A percentile compares a stretch with the other conserved stretches of the same genome.
Evolutionary conservation across 2,113 vertebrate species (phyloP).

Genomic region (Oceanodroma tethys): DNA sequence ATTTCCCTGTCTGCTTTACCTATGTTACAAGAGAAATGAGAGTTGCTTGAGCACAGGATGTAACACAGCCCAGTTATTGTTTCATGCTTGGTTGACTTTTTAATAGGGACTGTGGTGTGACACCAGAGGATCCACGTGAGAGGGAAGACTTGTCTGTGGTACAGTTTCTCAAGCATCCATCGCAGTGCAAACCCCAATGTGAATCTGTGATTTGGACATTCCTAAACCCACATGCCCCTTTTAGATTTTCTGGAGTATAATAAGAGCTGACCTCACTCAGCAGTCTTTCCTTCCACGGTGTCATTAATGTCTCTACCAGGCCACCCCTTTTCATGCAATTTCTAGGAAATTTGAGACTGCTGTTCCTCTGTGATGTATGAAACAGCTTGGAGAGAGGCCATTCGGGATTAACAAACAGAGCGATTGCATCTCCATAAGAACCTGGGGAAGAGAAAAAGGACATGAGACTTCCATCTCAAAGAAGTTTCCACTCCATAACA

Average conservation of each 20-base stretch:
- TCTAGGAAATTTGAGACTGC: neutral
- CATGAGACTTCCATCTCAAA: neutral
- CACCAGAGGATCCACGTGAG: neutral
- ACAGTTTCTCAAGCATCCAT: neutral
- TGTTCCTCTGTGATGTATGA: neutral
- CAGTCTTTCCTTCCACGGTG: fast-evolving
- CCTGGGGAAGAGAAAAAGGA: neutral
- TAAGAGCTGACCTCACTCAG: neutral
- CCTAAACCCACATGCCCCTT: neutral
- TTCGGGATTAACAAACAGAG: neutral
- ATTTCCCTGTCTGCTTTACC: neutral
- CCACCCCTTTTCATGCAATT: neutral
- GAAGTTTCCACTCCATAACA: neutral
- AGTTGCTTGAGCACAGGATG: neutral
- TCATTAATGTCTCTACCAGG: neutral
- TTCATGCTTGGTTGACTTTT: neutral
- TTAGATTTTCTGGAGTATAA: neutral
- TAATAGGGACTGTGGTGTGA: neutral
- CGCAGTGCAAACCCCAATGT: neutral
- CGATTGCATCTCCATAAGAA: neutral
- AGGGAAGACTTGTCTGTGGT: neutral
- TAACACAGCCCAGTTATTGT: neutral
- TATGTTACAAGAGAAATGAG: neutral
- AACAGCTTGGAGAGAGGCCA: neutral
- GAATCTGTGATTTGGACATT: neutral